A percentile compares a stretch with the other conserved stretches of the same genome.
Evolutionary conservation across 2,113 vertebrate species (phyloP).

Genomic region (Pedionomus torquatus): DNA sequence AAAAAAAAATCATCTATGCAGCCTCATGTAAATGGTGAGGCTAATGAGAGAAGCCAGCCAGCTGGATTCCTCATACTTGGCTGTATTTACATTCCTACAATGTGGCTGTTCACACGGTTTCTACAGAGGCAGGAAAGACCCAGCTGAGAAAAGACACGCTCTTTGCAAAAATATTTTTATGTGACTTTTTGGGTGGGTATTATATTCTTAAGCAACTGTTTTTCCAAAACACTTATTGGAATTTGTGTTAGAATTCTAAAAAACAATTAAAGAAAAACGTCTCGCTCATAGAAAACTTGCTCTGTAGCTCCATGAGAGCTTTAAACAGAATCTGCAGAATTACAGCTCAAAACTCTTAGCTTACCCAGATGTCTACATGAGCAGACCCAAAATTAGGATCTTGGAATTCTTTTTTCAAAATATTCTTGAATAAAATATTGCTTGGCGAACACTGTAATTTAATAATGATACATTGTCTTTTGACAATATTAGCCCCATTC

Average conservation of each 20-base stretch:
- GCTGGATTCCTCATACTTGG: not conserved
- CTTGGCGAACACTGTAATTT: not conserved
- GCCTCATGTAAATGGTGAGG: fast-evolving
- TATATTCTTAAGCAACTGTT: not conserved
- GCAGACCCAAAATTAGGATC: not conserved
- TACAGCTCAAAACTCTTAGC: not conserved
- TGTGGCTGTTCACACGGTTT: not conserved
- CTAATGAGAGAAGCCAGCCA: not conserved
- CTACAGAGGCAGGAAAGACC: not conserved
- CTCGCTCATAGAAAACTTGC: not conserved
- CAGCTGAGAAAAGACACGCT: not conserved
- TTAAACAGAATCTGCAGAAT: not conserved
- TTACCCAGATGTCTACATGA: not conserved
- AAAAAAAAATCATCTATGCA: not conserved
- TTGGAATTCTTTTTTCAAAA: not conserved
- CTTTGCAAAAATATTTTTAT: not conserved
- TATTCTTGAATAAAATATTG: not conserved
- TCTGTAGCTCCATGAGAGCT: not conserved
- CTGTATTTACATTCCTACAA: not conserved
- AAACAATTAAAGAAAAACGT: not conserved
- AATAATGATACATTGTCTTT: not conserved
- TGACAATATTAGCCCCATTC: not conserved
- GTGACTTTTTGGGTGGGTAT: not conserved
- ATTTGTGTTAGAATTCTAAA: not conserved
- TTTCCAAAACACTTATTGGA: not conserved